Percentiles rank a stretch among this genome's conserved stretches.
Evolutionary conservation across 2,888 invertebrate genomes (phyloP).

Genomic region (Caenorhabditis panamensis): DNA sequence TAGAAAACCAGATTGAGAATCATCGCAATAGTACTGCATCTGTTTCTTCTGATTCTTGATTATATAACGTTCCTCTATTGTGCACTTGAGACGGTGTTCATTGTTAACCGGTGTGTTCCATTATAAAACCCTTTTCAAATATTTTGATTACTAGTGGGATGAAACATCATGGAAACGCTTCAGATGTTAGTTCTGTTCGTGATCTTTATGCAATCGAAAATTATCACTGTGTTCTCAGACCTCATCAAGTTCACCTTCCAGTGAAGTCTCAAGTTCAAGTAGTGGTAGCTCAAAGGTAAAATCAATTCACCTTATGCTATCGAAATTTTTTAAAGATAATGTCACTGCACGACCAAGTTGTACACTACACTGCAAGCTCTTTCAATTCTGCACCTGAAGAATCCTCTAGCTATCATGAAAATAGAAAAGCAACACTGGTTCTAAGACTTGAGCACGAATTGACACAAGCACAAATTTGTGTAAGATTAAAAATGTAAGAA

Average conservation of each 20-base stretch:
- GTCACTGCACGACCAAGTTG: slow-evolving; percentile 66
- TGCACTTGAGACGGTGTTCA: too few species aligned
- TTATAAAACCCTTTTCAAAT: too few species aligned
- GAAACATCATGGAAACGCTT: too few species aligned
- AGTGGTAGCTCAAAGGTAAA: slow-evolving; percentile 52
- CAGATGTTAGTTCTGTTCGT: too few species aligned
- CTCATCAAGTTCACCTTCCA: too few species aligned
- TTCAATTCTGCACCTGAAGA: slow-evolving; percentile 10
- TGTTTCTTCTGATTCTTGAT: neutral
- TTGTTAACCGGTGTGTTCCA: too few species aligned
- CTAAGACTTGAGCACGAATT: slow-evolving; percentile 68
- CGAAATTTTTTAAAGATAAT: slow-evolving; percentile 52
- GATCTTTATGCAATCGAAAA: too few species aligned
- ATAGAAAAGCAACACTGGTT: slow-evolving; percentile 53
- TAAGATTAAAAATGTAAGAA: slow-evolving; percentile 58
- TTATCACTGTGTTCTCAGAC: too few species aligned
- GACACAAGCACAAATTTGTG: slow-evolving; percentile 70
- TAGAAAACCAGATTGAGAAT: slow-evolving; percentile 42
- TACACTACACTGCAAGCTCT: slow-evolving; percentile 57
- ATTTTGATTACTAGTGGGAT: too few species aligned
- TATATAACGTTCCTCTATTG: too few species aligned
- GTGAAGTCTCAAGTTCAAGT: slow-evolving; percentile 33
- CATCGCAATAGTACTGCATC: neutral
- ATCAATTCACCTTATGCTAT: too few species aligned
- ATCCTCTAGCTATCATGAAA: neutral